Base-by-base conservation (phyloP, 2,113 vertebrate species). In the Tretioscincus oriximinensis region DNA sequence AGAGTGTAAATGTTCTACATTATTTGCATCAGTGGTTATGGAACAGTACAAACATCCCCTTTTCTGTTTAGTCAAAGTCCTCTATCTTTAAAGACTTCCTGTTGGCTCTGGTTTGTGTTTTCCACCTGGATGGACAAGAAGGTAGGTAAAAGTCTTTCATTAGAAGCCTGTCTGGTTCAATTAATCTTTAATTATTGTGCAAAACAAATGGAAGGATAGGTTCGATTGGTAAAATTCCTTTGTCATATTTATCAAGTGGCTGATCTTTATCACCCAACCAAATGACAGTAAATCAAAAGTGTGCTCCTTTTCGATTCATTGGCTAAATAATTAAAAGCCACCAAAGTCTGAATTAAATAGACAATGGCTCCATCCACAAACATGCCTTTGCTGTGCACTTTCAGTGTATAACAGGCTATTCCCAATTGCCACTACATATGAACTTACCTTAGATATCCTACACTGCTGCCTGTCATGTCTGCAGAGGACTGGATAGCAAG, bases 121-220 rank as follows among this genome's bases (percentile, higher is more conserved):
- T 90, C 87, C 64, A 87, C 78, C 79, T 82, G 61, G 29, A 3
- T 70, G 77, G 87, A 88, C 73, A 81, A 51, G 87, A 69, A 28
- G 72, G 79, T 71, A 86, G 88, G 88, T 91, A 87, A 90, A 76
- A 88, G 77, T 77, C 71, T 91, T 88, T 93, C 86, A 86, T 91
- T 88, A 93, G 80, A 76, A 73, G 12, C 81, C 86, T 90, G 86
- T 88, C 92, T 88, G 73, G 88, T 89, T 93, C 94, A 94, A 94
- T 95, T 94, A 93, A 90, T 93, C 86, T 91, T 92, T 90, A 92
- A 90, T 94, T 92, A 93, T 88, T 90, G 79, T 89, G 81, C 85
- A 84, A 90, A 93, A 87, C 89, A 88, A 89, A 85, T 86, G 85
- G 81, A 91, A 92, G 84, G 87, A 87, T 80, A 88, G 87, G 84